Evolutionary conservation across 1,140 invertebrate genomes (phyloP), one percentile per base, ranked within the genome.

Genomic region (Drosophila kohkoa): DNA sequence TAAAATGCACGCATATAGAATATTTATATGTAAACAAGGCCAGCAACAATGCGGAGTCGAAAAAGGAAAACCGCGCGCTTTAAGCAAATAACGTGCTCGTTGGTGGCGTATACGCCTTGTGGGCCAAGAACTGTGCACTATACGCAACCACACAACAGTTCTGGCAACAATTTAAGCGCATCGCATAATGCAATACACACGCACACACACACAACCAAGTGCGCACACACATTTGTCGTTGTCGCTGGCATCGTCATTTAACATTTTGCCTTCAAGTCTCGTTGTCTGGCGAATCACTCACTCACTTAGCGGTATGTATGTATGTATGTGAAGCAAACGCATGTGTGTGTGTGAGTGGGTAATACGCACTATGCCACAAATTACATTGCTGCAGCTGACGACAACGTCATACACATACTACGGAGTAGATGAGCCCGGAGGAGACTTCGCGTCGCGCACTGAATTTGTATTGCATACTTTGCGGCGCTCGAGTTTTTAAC

Each of bases 221-320:
- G 35, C 52, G 25, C 45, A 57, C 11, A 35, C 57, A 48, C 51
- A 48, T 46, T 35, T 15, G 41, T 15, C 30, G 43, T 64, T 75
- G 63, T 63, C 46, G 85, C 55, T 78, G 83, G 82, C 83, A 88
- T 66, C 83, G 85, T 81, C 79, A 89, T 88, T 88, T 89, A 85
- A 81, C 78, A 88, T 88, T 85, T 88, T 89, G 88, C 85, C 85
- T 90, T 90, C 75, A 89, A 81, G 78, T 81, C 77, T 73, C 76
- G 70, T 81, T 83, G 85, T 89, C 85, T 89, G 75, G 78, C 72
- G 72, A 71, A 90, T 90, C 85, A 90, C 86, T 89, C 85, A 89
- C 85, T 90, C 86, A 89, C 86, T 89, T 88, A 89, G 71, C 35
- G 70, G 11, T 41, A 10, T 59, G 30, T 46, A 3, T 65, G 11